Evolutionary conservation across 2,113 vertebrate genomes (phyloP), one percentile per base, ranked within the genome.

Genomic region (Colius striatus): DNA sequence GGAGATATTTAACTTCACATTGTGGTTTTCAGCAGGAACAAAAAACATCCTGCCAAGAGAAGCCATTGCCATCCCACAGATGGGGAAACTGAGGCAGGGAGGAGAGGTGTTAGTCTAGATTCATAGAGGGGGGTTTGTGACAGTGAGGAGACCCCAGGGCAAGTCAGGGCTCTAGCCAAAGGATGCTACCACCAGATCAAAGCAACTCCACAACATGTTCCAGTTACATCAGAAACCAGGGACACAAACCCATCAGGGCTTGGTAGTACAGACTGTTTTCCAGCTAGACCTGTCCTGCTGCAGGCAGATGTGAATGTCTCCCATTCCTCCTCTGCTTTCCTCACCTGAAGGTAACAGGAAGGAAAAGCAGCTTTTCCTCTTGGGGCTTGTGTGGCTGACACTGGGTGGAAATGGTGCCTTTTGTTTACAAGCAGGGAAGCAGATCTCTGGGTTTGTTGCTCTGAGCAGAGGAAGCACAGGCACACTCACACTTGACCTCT

Each of bases 351-450:
- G 26, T 6, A 38, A 55, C 0, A 1, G 72, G 66, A 87, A 95
- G 95, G 85, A 92, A 92, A 83, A 86, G 88, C 79, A 58, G 79
- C 57, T 86, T 92, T 90, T 57, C 84, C 94, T 76, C 85, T 4
- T 2, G 74, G 13, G 85, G 47, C 72, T 76, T 16, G 60, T 85
- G 66, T 30, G 14, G 78, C 41, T 17, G 82, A 53, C 74, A 5
- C 41, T 1, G 74, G 86, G 65, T 71, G 92, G 94, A 93, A 96
- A 73, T 9, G 67, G 65, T 79, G 88, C 67, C 77, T 63, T 91
- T 53, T 93, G 90, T 96, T 95, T 96, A 90, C 78, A 73, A 34
- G 75, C 30, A 53, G 76, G 87, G 93, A 90, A 85, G 60, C 67
- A 55, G 79, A 74, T 51, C 76, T 1, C 8, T 23, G 47, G 87